Evolutionary conservation across 2,113 vertebrate genomes (phyloP), one percentile per base, ranked within the genome.

Genomic region (Psilopogon haemacephalus): DNA sequence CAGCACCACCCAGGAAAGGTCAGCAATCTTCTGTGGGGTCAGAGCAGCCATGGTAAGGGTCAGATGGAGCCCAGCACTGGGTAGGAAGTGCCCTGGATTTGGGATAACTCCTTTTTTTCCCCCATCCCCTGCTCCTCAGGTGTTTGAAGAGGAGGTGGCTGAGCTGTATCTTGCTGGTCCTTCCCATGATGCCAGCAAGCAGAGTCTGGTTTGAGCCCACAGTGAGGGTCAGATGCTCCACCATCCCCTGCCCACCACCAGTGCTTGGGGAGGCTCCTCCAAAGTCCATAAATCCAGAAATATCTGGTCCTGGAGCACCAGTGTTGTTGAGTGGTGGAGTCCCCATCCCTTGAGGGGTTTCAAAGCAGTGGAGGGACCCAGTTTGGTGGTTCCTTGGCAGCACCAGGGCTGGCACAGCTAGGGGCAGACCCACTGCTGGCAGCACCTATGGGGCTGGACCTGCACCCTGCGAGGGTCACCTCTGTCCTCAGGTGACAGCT

Each of bases 1-100:
- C 85, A 63, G 16, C 64, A 15, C 1, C 7, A 15, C 1, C 5
- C 2, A 30, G 78, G 55, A 5, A 65, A 59, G 32, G 1, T 50
- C 33, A 16, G 17, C 5, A 11, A 26, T 6, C 27, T 64, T 28
- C 15, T 12, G 37, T 3, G 17, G 40, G 38, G 11, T 38, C 27
- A 12, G 26, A 13, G 19, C 87, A 86, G 16, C 32, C 1, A 30
- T 1, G 0, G 4, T 0, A 28, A 37, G 71, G 11, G 35, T 9
- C 26, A 16, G 11, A 13, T 7, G 59, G 77, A 89, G 89, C 76
- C 87, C 8, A 76, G 77, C 0, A 52, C 89, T 77, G 73, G 8
- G 35, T 16, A 0, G 44, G 9, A 84, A 74, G 81, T 28, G 81
- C 7, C 70, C 1, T 32, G 79, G 65, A 44, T 78, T 64, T 65